These are phyloP conservation scores for Micronycteris hirsuta DNA, from an alignment of 2,113 vertebrate species.

Conservation along the genomic window DNA sequence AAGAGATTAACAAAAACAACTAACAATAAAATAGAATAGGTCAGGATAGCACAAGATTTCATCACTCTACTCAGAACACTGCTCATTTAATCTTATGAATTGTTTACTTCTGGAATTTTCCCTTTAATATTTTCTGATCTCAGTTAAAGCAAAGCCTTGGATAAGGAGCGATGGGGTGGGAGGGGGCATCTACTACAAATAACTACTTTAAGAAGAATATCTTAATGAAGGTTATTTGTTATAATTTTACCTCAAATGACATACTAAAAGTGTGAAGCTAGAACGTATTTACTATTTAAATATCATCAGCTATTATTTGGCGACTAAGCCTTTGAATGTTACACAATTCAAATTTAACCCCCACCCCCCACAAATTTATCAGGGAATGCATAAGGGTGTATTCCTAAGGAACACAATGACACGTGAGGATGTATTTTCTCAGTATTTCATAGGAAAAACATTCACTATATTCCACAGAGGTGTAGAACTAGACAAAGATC, in stretches of 20 bases:
- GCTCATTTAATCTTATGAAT: neutral
- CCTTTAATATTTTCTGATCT: neutral
- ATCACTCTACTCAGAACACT: neutral
- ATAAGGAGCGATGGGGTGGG: too few relatives aligned
- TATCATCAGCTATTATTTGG: neutral
- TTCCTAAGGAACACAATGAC: neutral
- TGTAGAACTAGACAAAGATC: neutral
- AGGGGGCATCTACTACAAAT: neutral
- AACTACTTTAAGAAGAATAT: neutral
- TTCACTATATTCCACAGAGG: neutral
- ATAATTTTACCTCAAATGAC: neutral
- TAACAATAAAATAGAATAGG: neutral
- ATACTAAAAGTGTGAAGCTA: neutral
- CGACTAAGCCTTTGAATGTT: neutral
- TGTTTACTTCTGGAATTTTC: neutral
- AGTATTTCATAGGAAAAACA: neutral
- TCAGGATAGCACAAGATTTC: neutral
- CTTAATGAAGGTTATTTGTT: constrained; percentile 23
- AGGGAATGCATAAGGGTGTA: neutral
- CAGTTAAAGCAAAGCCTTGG: neutral
- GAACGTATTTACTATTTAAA: neutral
- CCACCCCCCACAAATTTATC: neutral
- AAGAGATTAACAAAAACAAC: neutral
- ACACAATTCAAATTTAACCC: neutral
- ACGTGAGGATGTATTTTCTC: neutral